These are phyloP conservation scores for Poecilia picta DNA, from an alignment of 2,797 vertebrate genomes.

Conservation along the genomic window DNA sequence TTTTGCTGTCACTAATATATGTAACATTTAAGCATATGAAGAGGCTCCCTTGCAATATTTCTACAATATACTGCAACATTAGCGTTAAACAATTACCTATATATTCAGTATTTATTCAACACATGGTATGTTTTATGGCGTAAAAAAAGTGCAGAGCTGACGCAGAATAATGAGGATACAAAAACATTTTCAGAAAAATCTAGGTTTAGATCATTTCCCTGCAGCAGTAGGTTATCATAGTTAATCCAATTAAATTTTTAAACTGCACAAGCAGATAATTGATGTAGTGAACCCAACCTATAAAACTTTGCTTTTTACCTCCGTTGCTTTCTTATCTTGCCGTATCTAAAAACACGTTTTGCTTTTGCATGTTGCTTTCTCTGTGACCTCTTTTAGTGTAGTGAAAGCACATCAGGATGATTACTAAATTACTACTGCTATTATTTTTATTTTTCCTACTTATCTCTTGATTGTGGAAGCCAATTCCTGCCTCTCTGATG, in stretches of 20 bases:
- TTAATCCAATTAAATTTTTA: conserved; percentile 48
- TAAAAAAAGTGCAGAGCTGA: conserved; percentile 30
- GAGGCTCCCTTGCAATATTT: conserved; percentile 75
- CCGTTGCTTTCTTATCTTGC: neutral
- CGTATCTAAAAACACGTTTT: neutral
- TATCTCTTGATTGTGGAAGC: neutral
- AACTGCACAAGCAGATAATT: conserved; percentile 39
- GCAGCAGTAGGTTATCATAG: conserved; percentile 32
- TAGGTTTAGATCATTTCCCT: conserved; percentile 38
- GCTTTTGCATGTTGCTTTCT: neutral
- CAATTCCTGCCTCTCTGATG: too few species aligned
- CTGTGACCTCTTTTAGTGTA: neutral
- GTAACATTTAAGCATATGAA: conserved; percentile 51
- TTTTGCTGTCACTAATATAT: conserved; percentile 56
- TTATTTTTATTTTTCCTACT: neutral
- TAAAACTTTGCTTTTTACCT: conserved; percentile 10
- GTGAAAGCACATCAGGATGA: neutral
- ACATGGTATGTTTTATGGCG: conserved; percentile 52
- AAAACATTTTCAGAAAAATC: conserved; percentile 17
- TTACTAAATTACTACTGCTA: neutral
- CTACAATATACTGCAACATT: conserved; percentile 62
- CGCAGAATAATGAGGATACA: conserved; percentile 11
- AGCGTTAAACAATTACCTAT: conserved; percentile 55
- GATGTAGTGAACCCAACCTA: conserved; percentile 46
- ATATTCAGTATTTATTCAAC: conserved; percentile 67